phyloP scores from a whole-genome alignment of 1,140 invertebrate species.

The Solenopsis fugax region DNA sequence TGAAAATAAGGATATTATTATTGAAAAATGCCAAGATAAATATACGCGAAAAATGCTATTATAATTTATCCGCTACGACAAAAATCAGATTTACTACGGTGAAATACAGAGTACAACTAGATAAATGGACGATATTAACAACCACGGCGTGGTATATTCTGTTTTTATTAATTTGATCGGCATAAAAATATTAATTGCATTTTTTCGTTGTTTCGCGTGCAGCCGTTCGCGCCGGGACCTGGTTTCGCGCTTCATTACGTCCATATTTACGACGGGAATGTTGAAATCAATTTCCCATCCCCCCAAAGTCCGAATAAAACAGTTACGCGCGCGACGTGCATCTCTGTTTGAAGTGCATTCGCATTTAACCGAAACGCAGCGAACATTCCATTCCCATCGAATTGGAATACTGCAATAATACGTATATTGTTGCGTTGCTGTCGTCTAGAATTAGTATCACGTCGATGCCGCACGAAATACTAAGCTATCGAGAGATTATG shows the following conservation, averaged over 20 bases:
- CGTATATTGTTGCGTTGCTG: conserved; percentile 39
- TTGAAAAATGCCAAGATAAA: background rate
- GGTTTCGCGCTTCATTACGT: conserved; percentile 59
- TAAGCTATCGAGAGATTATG: background rate
- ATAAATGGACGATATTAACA: conserved; percentile 34
- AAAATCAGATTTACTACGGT: background rate
- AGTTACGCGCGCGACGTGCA: conserved; percentile 31
- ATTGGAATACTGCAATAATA: conserved; percentile 55
- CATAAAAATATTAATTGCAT: conserved; percentile 62
- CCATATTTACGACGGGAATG: conserved; percentile 58
- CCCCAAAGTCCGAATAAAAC: conserved; percentile 45
- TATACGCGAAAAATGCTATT: background rate
- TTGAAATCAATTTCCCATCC: conserved; percentile 59
- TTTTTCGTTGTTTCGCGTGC: conserved; percentile 22
- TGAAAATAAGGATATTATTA: background rate
- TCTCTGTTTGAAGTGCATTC: conserved; percentile 45
- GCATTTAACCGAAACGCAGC: conserved; percentile 54
- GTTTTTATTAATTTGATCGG: conserved; percentile 49
- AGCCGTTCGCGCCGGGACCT: background rate
- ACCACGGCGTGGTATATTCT: background rate
- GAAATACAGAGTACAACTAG: background rate
- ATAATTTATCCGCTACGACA: background rate
- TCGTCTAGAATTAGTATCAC: conserved; percentile 25
- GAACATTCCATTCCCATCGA: conserved; percentile 40
- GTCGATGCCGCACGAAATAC: conserved; percentile 11